phyloP scores from a whole-genome alignment of 2,888 invertebrate species.

The Acanthosepion esculentum region DNA sequence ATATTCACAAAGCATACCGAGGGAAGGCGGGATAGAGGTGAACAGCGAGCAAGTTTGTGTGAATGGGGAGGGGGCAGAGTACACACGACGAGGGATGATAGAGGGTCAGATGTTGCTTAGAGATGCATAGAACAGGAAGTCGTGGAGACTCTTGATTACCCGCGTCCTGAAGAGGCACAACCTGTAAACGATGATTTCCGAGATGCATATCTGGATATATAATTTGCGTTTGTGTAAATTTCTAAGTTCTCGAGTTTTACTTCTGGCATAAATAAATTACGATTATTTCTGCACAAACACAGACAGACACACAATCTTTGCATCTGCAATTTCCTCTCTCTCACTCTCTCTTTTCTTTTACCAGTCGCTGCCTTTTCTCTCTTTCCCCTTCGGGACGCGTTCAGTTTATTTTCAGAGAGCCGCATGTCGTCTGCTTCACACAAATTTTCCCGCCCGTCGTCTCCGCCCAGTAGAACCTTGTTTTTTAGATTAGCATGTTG shows the following conservation, averaged over 20 bases:
- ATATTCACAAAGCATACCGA: too few relatives aligned
- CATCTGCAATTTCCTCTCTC: too few relatives aligned
- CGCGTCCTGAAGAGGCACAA: too few relatives aligned
- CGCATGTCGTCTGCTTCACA: not conserved
- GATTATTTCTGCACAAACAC: not conserved
- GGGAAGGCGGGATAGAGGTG: too few relatives aligned
- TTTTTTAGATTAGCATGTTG: slow-evolving; percentile 1
- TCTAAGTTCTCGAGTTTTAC: not conserved
- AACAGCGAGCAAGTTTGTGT: too few relatives aligned
- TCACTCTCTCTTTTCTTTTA: not conserved
- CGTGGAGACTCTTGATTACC: too few relatives aligned
- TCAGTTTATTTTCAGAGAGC: not conserved
- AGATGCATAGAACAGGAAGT: too few relatives aligned
- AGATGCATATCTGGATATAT: not conserved
- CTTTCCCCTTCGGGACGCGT: not conserved
- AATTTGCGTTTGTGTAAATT: not conserved
- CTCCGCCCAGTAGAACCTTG: slow-evolving; percentile 13
- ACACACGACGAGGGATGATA: too few relatives aligned
- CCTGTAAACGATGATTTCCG: too few relatives aligned
- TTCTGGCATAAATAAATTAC: too few relatives aligned
- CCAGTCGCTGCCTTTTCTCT: not conserved
- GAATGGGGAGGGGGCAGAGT: too few relatives aligned
- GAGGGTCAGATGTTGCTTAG: too few relatives aligned
- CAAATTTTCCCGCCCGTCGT: not conserved
- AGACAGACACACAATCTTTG: not conserved